Conservation (phyloP, 1,140 invertebrate genomes). For the Protaetia brevitarsis region DNA sequence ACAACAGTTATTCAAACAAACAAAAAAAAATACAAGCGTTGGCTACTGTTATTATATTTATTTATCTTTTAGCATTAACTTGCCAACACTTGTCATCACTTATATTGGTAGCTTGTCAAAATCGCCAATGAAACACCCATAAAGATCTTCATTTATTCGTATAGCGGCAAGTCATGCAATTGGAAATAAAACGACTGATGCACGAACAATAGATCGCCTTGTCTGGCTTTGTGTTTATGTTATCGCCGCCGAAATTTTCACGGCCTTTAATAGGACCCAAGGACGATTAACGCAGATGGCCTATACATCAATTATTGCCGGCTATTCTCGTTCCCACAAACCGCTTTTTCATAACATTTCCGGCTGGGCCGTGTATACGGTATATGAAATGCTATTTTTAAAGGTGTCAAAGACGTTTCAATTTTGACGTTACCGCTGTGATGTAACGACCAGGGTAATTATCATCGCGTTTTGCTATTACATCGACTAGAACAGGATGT, state of each 20-base stretch:
- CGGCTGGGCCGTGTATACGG: neutral
- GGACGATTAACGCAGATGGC: neutral
- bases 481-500: too few relatives aligned
- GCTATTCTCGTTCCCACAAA: neutral
- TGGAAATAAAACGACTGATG: too few relatives aligned
- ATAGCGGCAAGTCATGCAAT: neutral
- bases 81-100: too few relatives aligned
- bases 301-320: neutral
- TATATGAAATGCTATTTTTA: neutral
- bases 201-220: neutral
- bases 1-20: too few relatives aligned
- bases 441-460: neutral
- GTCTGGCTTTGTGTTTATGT: neutral
- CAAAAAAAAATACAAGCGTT: too few relatives aligned
- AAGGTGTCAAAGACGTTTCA: slow-evolving; percentile 3
- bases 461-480: too few relatives aligned
- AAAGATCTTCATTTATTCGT: neutral
- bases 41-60: too few relatives aligned
- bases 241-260: neutral
- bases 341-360: neutral
- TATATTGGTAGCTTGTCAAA: too few relatives aligned
- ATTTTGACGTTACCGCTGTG: neutral
- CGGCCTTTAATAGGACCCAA: neutral
- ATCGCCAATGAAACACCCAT: too few relatives aligned
- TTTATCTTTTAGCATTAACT: too few relatives aligned